Conservation (phyloP, 1,140 invertebrate genomes). For the Aphaenogaster floridana region DNA sequence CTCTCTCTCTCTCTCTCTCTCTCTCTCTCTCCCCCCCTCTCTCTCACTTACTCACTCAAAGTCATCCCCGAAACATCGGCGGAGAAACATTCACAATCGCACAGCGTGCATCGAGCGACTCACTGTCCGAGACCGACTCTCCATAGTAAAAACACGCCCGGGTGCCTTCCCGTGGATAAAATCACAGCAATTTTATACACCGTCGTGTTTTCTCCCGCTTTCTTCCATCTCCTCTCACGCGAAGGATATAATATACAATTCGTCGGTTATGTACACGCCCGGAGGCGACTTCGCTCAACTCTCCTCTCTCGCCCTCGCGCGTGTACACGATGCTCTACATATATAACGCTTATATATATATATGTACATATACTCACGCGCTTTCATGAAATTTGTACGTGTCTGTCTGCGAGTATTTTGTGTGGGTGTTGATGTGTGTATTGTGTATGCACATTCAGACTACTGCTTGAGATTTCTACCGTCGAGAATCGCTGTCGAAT, state of each 20-base stretch:
- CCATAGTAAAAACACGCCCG: slow-evolving; percentile 55
- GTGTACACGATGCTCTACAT: slow-evolving; percentile 58
- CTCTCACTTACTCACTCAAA: background rate
- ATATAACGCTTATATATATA: slow-evolving; percentile 71
- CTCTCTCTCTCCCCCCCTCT: background rate
- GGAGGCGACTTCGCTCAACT: background rate
- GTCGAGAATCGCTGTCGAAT: slow-evolving; percentile 20
- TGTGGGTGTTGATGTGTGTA: slow-evolving; percentile 11
- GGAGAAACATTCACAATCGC: slow-evolving; percentile 10
- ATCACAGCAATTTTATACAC: slow-evolving; percentile 74
- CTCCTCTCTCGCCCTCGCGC: background rate
- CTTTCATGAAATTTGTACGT: slow-evolving; percentile 71
- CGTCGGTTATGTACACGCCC: slow-evolving; percentile 47
- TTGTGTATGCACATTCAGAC: slow-evolving; percentile 52
- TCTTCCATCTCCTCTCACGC: slow-evolving; percentile 49
- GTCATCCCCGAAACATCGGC: slow-evolving; percentile 14
- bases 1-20: background rate
- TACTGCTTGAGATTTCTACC: slow-evolving; percentile 7
- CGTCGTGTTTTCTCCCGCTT: slow-evolving; percentile 54
- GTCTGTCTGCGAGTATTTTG: slow-evolving; percentile 41
- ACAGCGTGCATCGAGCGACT: slow-evolving; percentile 3
- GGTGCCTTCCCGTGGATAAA: slow-evolving; percentile 66
- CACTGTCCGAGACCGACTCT: slow-evolving; percentile 58
- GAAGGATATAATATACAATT: slow-evolving; percentile 73
- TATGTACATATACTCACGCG: slow-evolving; percentile 74